Conservation (phyloP, 2,888 invertebrate genomes). For the Callyntrura sp. region DNA sequence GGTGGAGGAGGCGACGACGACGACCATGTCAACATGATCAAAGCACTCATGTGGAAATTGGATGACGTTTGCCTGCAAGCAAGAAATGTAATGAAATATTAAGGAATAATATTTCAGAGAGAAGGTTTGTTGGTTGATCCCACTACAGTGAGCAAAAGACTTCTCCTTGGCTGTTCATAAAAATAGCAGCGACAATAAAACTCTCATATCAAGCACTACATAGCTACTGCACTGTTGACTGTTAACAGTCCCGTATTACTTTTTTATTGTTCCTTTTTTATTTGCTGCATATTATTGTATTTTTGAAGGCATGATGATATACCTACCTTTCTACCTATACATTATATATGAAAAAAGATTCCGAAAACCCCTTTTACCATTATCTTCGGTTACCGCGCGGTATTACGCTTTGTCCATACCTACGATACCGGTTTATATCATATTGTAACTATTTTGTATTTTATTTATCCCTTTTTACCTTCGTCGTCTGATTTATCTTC, state of each 20-base stretch:
- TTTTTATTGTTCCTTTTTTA: too few relatives aligned
- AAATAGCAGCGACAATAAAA: background rate
- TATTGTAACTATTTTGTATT: background rate
- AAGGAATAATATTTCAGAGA: conserved; percentile 38
- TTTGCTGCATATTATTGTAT: too few relatives aligned
- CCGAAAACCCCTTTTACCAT: too few relatives aligned
- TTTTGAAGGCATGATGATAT: too few relatives aligned
- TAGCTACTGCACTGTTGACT: too few relatives aligned
- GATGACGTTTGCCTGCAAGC: conserved; percentile 49
- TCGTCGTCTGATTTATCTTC: background rate
- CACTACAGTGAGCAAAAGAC: background rate
- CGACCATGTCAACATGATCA: conserved; percentile 83
- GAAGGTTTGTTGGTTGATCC: background rate
- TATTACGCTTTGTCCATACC: too few relatives aligned
- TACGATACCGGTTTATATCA: background rate
- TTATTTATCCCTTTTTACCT: background rate
- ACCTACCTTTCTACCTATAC: too few relatives aligned
- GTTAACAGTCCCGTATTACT: too few relatives aligned
- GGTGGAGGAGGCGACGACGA: background rate
- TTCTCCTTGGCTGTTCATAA: background rate
- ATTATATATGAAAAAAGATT: too few relatives aligned
- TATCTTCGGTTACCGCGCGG: too few relatives aligned
- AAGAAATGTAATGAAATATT: conserved; percentile 47
- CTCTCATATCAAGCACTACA: too few relatives aligned
- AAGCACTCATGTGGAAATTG: conserved; percentile 81